Conservation (phyloP, 2,888 invertebrate genomes). For the Caenorhabditis plicata region DNA sequence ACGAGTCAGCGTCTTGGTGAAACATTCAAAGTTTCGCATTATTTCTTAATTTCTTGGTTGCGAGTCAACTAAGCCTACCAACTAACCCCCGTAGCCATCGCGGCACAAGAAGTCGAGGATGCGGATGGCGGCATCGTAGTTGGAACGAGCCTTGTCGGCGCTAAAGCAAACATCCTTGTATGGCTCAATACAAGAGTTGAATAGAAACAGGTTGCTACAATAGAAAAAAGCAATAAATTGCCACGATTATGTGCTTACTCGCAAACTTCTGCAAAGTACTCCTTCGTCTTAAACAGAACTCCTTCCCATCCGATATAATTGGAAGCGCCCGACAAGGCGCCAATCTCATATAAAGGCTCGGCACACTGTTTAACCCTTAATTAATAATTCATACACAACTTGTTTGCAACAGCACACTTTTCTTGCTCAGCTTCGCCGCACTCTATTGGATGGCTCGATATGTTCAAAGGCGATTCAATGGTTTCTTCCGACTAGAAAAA, state of each 20-base stretch:
- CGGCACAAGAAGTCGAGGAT: conserved; percentile 52
- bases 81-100: conserved; percentile 51
- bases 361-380: conserved; percentile 50
- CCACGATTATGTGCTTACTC: conserved; percentile 35
- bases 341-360: conserved; percentile 48
- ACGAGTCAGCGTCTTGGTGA: conserved; percentile 50
- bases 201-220: conserved; percentile 50
- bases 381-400: background rate
- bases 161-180: conserved; percentile 53
- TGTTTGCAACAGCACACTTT: conserved; percentile 6
- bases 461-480: conserved; percentile 7
- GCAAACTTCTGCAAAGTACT: conserved; percentile 51
- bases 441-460: conserved; percentile 11
- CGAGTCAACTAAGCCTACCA: background rate
- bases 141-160: conserved; percentile 37
- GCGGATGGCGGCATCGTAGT: conserved; percentile 49
- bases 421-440: conserved; percentile 29
- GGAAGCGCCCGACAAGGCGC: conserved; percentile 35
- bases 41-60: conserved; percentile 39
- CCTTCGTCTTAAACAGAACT: conserved; percentile 43
- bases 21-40: conserved; percentile 53
- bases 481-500: conserved; percentile 20
- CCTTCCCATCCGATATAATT: conserved; percentile 46
- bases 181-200: conserved; percentile 54
- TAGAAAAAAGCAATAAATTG: background rate